These are phyloP conservation scores for Panzeria rudis DNA, from an alignment of 2,888 invertebrate species.

Conservation along the genomic window DNA sequence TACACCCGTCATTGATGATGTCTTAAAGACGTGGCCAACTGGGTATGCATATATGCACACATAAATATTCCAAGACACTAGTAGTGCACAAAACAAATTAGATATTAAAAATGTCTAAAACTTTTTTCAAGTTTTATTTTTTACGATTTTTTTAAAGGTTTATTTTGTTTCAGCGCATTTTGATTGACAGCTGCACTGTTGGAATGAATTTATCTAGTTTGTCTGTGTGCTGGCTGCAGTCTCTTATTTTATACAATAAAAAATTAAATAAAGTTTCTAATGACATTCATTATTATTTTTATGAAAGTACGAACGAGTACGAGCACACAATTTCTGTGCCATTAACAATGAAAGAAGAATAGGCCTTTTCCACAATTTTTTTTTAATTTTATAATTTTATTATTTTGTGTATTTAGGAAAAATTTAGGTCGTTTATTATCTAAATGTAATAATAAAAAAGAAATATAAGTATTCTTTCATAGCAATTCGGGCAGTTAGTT, in stretches of 20 bases:
- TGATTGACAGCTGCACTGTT: constrained; percentile 72
- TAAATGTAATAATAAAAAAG: constrained; percentile 69
- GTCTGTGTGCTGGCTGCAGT: constrained; percentile 9
- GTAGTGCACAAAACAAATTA: constrained; percentile 15
- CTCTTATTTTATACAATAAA: constrained; percentile 13
- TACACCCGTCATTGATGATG: too few species aligned
- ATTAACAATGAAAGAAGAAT: constrained; percentile 34
- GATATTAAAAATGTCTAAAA: constrained; percentile 39
- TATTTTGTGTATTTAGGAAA: constrained; percentile 66
- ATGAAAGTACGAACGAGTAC: constrained; percentile 48
- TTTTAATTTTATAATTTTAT: constrained; percentile 53
- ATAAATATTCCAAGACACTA: not conserved
- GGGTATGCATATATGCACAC: not conserved
- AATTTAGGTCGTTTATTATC: constrained; percentile 72
- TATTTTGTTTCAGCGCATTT: constrained; percentile 60
- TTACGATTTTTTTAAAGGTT: constrained; percentile 63
- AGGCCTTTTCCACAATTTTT: constrained; percentile 31
- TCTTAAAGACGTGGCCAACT: too few species aligned
- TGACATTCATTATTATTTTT: constrained; percentile 71
- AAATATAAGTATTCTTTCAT: constrained; percentile 37
- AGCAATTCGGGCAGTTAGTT: constrained; percentile 10
- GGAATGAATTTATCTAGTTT: constrained; percentile 64
- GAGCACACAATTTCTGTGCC: constrained; percentile 30
- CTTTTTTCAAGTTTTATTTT: constrained; percentile 51
- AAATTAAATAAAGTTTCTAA: constrained; percentile 67